Base-by-base conservation (phyloP, 1,140 invertebrate genomes). In the Bactericera cockerelli region DNA sequence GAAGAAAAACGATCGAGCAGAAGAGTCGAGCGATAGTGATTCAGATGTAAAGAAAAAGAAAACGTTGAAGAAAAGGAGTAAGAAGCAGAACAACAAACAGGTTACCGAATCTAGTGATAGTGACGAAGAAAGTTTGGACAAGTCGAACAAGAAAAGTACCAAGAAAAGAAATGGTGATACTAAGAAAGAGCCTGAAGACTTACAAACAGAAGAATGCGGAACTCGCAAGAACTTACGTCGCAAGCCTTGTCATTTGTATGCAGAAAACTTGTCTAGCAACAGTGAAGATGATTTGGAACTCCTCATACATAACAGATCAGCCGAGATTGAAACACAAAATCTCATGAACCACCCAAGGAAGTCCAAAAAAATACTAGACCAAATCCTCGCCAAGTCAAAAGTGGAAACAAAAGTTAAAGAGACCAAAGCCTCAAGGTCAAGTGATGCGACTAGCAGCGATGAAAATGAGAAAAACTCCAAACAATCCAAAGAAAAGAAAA, bases 71-170 rank as follows among this genome's bases (percentile, higher is more conserved):
- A 64, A 67, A 59, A 24, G 69, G 10, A 61, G 70, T 1, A 66
- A 64, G 26, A 72, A 70, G 61, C 63, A 68, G 28, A 72, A 66
- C 26, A 70, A 63, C 56, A 72, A 69, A 36, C 69, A 68, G 61
- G 66, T 64, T 31, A 62, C 62, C 58, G 53, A 36, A 24, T 61
- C 62, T 59, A 26, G 54, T 56, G 57, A 11, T 13, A 59, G 54
- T n/a, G 57, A 24, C 39, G 54, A 68, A 62, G 28, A 42, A 55
- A 58, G 55, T 55, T 61, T 67, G 60, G 36, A 39, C 38, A 62
- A 64, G 6, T 14, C 16, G 36, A 22, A 31, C 33, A 58, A 36
- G 38, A 53, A n/a, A 19, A 42, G 36, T 57, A 55, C 14, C 13
- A 59, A 56, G 39, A 49, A 26, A 25, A 53, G 55, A 13, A 13